These are phyloP conservation scores for Troides oblongomaculatus DNA, from an alignment of 2,888 invertebrate species.

Conservation along the genomic window DNA sequence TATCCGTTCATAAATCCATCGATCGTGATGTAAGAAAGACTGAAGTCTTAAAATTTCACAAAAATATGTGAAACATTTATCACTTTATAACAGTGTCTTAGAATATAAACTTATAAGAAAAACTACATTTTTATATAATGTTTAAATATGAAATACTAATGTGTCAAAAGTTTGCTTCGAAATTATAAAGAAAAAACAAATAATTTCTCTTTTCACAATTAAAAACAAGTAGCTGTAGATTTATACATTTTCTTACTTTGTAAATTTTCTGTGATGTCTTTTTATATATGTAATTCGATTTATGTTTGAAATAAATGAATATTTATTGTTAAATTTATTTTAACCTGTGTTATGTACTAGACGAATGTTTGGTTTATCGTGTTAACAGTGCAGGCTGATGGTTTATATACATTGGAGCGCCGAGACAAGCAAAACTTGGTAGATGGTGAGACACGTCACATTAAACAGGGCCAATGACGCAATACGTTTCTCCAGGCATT, in stretches of 20 bases:
- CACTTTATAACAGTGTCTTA: not conserved
- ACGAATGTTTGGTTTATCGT: not conserved
- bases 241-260: slow-evolving; percentile 32
- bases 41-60: slow-evolving; percentile 17
- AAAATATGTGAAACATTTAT: slow-evolving; percentile 14
- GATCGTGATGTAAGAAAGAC: slow-evolving; percentile 9
- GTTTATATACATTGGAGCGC: no score
- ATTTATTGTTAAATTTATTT: slow-evolving; percentile 24
- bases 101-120: not conserved
- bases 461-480: no score
- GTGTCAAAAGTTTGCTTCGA: not conserved
- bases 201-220: slow-evolving; percentile 2
- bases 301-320: slow-evolving; percentile 21
- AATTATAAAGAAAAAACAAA: not conserved
- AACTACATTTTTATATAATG: not conserved
- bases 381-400: no score
- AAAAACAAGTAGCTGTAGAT: slow-evolving; percentile 30
- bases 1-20: not conserved
- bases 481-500: no score
- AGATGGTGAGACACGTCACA: no score
- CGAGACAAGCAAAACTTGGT: no score
- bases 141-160: not conserved
- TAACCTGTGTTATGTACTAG: not conserved
- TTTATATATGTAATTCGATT: slow-evolving; percentile 30
- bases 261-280: slow-evolving; percentile 49